A percentile compares a stretch with the other conserved stretches of the same genome.
These are phyloP conservation scores for Mesodorylaimus sp. DNA, from an alignment of 2,888 invertebrate species.

Conservation along the genomic window DNA sequence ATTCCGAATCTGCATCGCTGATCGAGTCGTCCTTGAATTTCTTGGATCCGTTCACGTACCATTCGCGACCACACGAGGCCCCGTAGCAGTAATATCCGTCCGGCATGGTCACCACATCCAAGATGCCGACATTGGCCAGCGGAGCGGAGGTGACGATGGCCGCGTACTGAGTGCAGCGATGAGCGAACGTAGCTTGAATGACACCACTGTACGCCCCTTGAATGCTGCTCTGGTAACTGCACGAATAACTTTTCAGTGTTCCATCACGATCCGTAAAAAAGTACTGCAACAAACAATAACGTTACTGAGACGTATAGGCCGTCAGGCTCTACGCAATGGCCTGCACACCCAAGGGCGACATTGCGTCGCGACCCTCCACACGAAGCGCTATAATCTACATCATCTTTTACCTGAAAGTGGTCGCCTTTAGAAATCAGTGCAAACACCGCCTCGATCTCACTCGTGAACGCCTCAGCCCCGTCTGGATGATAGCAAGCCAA, in stretches of 20 bases:
- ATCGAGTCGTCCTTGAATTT: conserved; percentile 27
- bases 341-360: no score
- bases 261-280: conserved; percentile 30
- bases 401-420: conserved; percentile 1
- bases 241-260: conserved; percentile 26
- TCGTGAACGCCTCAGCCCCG: background rate
- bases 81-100: conserved; percentile 29
- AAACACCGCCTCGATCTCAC: conserved; percentile 6
- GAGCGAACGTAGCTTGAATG: conserved; percentile 27
- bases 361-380: no score
- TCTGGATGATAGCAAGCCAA: conserved; percentile 6
- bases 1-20: conserved; percentile 17
- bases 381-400: no score
- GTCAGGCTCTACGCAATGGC: no score
- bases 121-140: conserved; percentile 23
- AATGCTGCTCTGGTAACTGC: conserved; percentile 25
- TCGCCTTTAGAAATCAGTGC: conserved; percentile 6
- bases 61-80: conserved; percentile 27
- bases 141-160: conserved; percentile 29
- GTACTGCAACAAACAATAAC: no score
- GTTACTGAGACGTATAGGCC: no score
- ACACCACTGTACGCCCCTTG: conserved; percentile 30
- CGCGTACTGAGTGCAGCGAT: conserved; percentile 27
- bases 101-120: conserved; percentile 22
- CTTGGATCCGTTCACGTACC: conserved; percentile 20